phyloP scores from a whole-genome alignment of 2,797 vertebrate genomes.

The Hydrolagus colliei region DNA sequence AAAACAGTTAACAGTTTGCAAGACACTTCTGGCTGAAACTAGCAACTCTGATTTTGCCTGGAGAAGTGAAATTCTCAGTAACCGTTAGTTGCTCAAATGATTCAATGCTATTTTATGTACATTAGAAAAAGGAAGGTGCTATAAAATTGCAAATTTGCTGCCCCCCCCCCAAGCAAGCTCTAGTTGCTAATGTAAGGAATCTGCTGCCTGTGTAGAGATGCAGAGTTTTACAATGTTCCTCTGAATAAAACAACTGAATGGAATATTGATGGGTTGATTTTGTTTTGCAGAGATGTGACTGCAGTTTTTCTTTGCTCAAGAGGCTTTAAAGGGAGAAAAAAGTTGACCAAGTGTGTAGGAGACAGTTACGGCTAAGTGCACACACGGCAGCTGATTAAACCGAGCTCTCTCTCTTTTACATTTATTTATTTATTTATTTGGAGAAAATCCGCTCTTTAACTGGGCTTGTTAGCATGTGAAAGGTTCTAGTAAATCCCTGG shows the following conservation, averaged over 20 bases:
- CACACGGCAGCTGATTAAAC: conserved; percentile 68
- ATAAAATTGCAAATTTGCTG: no score
- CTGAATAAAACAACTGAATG: neutral
- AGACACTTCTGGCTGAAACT: no score
- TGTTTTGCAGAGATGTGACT: neutral
- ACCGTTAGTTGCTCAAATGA: no score
- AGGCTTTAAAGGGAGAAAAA: neutral
- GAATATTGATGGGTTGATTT: neutral
- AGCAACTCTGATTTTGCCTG: no score
- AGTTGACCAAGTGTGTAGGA: neutral
- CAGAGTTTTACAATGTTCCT: neutral
- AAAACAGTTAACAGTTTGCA: no score
- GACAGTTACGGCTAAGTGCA: conserved; percentile 56
- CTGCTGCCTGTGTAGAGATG: neutral
- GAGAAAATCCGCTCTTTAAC: conserved; percentile 52
- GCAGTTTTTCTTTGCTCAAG: neutral
- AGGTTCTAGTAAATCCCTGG: conserved; percentile 79
- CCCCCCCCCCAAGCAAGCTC: neutral
- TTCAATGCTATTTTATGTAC: no score
- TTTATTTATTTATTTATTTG: conserved; percentile 47
- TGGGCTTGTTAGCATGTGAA: conserved; percentile 79
- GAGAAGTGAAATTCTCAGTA: no score
- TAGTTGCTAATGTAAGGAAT: neutral
- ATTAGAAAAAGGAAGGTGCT: no score
- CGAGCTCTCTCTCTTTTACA: conserved; percentile 40